Conservation (phyloP, 2,888 invertebrate genomes). For the Lamellibrachia columna region DNA sequence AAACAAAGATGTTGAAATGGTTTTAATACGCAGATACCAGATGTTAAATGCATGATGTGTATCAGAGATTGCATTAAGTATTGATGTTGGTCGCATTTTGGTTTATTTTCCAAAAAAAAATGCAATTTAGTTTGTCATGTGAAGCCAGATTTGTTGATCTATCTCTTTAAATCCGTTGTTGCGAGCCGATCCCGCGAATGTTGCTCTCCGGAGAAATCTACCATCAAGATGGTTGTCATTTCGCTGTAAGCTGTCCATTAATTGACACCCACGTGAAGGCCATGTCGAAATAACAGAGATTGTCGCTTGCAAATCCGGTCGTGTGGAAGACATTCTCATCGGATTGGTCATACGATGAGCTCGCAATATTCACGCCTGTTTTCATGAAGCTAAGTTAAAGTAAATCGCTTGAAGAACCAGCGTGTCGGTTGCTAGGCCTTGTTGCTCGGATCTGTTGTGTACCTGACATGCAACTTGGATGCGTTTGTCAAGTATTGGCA, state of each 20-base stretch:
- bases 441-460: not conserved
- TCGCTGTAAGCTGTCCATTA: not conserved
- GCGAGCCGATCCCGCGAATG: not conserved
- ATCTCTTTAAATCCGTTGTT: not conserved
- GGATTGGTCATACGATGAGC: not conserved
- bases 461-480: not conserved
- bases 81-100: not conserved
- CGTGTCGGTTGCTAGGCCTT: not conserved
- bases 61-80: not conserved
- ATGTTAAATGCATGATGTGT: not conserved
- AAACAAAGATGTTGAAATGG: not conserved
- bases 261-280: not conserved
- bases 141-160: constrained; percentile 4
- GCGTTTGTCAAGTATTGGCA: not conserved
- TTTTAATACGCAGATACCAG: not conserved
- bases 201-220: not conserved
- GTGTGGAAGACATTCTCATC: not conserved
- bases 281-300: not conserved
- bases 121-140: not conserved
- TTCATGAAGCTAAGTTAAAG: not conserved
- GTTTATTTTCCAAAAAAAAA: not conserved
- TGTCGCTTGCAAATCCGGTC: not conserved
- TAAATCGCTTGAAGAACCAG: not conserved
- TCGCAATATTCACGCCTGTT: not conserved
- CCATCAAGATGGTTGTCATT: constrained; percentile 1